phyloP scores from a whole-genome alignment of 2,888 invertebrate genomes.

The Autographa pulchrina region DNA sequence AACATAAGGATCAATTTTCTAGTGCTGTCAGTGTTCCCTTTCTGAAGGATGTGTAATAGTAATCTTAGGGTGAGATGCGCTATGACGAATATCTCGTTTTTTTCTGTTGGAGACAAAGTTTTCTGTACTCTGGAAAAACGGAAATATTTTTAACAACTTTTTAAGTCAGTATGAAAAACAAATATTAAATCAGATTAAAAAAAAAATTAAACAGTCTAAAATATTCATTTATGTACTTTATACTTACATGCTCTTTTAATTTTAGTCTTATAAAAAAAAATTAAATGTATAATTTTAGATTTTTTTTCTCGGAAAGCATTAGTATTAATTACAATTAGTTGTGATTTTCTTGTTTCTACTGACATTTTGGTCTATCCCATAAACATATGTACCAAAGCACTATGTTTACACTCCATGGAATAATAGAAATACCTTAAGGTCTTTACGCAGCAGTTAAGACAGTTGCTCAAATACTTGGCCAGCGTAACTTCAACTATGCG shows the following conservation, averaged over 20 bases:
- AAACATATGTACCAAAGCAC: neutral
- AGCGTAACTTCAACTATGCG: conserved; percentile 64
- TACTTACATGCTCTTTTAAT: no score
- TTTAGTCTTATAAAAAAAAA: no score
- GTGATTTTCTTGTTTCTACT: no score
- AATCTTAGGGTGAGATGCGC: conserved; percentile 73
- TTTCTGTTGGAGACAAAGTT: conserved; percentile 75
- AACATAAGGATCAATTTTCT: conserved; percentile 60
- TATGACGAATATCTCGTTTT: conserved; percentile 77
- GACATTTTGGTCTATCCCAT: no score
- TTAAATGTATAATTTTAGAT: no score
- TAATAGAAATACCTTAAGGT: conserved; percentile 66
- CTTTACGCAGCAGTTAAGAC: conserved; percentile 66
- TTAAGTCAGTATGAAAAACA: no score
- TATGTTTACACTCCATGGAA: neutral
- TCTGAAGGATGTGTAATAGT: conserved; percentile 75
- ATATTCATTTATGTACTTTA: no score
- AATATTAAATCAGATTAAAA: no score
- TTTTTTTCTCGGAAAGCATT: no score
- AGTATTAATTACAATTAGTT: no score
- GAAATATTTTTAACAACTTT: neutral
- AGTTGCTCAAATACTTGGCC: conserved; percentile 63
- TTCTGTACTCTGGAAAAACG: conserved; percentile 65
- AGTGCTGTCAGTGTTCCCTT: conserved; percentile 56
- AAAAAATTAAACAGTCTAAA: no score